Percentiles rank a stretch among this genome's conserved stretches.
These are phyloP conservation scores for Conomelus anceps DNA, from an alignment of 2,888 invertebrate species.

Conservation along the genomic window DNA sequence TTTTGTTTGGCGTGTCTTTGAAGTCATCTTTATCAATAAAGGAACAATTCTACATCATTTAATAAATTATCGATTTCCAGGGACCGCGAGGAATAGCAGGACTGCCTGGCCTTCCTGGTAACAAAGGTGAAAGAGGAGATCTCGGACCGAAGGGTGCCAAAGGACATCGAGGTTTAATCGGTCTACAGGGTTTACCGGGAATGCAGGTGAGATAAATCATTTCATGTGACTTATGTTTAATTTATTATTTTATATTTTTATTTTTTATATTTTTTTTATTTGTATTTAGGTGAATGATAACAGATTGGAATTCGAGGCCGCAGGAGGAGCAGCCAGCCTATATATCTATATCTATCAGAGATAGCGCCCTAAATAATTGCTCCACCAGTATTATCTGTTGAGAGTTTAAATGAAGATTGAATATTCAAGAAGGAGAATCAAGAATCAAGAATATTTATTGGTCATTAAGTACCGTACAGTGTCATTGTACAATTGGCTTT, in stretches of 20 bases:
- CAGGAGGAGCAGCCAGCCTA: no score
- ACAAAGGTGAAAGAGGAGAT: constrained; percentile 55
- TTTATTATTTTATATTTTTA: neutral
- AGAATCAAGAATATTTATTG: no score
- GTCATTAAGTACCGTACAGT: no score
- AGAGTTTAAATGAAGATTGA: no score
- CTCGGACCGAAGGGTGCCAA: constrained; percentile 65
- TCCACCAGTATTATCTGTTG: no score
- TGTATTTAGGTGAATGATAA: neutral
- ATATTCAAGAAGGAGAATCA: no score
- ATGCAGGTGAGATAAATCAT: constrained; percentile 42
- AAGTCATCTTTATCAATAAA: neutral
- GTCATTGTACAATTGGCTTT: no score
- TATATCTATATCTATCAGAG: no score
- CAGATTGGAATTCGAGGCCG: no score
- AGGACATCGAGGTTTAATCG: constrained; percentile 77
- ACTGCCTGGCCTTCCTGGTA: constrained; percentile 65
- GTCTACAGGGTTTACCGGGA: constrained; percentile 73
- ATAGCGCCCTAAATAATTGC: no score
- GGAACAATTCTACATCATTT: neutral
- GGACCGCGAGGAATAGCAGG: constrained; percentile 75
- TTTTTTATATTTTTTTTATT: neutral
- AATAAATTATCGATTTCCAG: constrained; percentile 24
- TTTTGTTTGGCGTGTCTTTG: no score
- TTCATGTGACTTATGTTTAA: neutral